Conservation (phyloP, 2,113 vertebrate species). For the Salvelinus sp. region DNA sequence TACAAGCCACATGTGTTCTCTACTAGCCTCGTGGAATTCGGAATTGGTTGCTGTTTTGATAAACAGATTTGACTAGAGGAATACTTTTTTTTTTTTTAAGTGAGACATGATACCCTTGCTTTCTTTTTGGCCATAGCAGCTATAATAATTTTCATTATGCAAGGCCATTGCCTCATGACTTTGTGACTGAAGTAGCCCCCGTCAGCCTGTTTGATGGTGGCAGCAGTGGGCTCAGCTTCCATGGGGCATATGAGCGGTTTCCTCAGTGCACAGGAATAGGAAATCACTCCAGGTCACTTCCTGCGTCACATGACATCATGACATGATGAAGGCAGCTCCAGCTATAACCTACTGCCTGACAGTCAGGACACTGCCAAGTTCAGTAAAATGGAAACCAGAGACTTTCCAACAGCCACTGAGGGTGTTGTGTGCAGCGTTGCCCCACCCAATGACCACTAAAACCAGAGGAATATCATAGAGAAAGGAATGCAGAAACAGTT, state of each 20-base stretch:
- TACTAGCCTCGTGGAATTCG: too few species aligned
- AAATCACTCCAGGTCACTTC: conserved; percentile 20
- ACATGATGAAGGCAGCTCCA: neutral
- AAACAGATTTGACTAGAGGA: too few species aligned
- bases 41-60: too few species aligned
- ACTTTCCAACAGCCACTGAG: neutral
- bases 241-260: neutral
- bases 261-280: conserved; percentile 9
- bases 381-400: neutral
- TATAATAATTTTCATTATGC: neutral
- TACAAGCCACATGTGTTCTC: too few species aligned
- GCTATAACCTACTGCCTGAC: too few species aligned
- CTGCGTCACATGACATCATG: conserved; percentile 10
- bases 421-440: neutral
- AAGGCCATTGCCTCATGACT: neutral
- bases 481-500: neutral
- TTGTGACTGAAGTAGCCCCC: neutral
- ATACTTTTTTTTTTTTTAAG: too few species aligned
- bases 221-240: neutral
- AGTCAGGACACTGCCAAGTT: too few species aligned
- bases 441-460: neutral
- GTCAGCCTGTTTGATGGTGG: too few species aligned
- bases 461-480: neutral
- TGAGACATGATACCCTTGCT: too few species aligned
- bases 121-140: too few species aligned